Percentiles rank a stretch among this genome's conserved stretches.
Conservation (phyloP, 2,888 invertebrate species). For the Clunio marinus region DNA sequence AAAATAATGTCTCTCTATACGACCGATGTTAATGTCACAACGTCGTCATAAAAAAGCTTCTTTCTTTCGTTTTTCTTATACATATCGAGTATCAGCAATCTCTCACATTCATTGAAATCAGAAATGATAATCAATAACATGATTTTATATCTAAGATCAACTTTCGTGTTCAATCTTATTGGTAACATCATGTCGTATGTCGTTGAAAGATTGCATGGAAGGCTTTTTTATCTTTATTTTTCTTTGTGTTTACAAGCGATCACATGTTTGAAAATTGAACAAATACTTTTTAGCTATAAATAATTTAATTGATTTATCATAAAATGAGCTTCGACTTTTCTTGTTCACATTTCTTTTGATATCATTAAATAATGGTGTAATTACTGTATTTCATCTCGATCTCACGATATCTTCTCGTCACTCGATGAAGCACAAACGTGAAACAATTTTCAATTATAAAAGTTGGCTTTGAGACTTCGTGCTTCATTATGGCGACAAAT, state of each 20-base stretch:
- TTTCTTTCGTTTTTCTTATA: neutral
- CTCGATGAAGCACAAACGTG: constrained; percentile 10
- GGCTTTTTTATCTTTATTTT: neutral
- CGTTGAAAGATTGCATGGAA: neutral
- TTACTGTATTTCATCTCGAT: constrained; percentile 13
- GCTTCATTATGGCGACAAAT: neutral
- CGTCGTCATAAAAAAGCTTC: constrained; percentile 8
- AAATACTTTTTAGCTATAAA: neutral
- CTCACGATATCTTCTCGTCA: constrained; percentile 25
- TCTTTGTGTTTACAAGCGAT: neutral
- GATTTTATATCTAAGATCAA: constrained; percentile 18
- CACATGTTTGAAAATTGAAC: neutral
- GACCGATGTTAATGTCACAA: neutral
- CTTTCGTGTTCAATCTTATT: constrained; percentile 12
- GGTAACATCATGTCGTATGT: neutral
- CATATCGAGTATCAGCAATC: constrained; percentile 31
- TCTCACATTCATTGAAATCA: constrained; percentile 8
- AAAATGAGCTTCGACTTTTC: neutral
- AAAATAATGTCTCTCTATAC: too few species aligned
- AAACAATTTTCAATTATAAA: neutral
- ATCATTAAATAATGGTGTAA: constrained; percentile 37
- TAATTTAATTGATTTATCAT: constrained; percentile 38
- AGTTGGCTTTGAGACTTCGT: too few species aligned
- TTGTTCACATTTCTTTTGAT: neutral
- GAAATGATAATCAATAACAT: constrained; percentile 38